A percentile compares a stretch with the other conserved stretches of the same genome.
These are phyloP conservation scores for Drosophila antonietae DNA, from an alignment of 2,888 invertebrate genomes.

Conservation along the genomic window DNA sequence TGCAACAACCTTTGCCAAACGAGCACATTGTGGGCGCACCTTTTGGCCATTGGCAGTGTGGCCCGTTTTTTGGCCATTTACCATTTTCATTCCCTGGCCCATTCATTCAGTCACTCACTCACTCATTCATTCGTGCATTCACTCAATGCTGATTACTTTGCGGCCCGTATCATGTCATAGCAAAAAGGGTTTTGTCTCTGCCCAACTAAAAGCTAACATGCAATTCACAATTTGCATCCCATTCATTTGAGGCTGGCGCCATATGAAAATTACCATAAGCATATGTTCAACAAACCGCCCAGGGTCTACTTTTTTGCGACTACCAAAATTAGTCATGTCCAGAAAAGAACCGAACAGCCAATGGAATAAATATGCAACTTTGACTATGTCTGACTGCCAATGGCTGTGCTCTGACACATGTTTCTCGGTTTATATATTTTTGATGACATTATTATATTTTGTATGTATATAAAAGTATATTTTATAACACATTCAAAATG, in stretches of 20 bases:
- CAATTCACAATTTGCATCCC: slow-evolving; percentile 37
- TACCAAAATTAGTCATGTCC: slow-evolving; percentile 71
- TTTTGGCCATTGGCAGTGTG: slow-evolving; percentile 40
- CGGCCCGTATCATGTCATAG: slow-evolving; percentile 64
- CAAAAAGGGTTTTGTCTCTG: slow-evolving; percentile 67
- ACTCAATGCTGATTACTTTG: slow-evolving; percentile 56
- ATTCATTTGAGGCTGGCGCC: slow-evolving; percentile 57
- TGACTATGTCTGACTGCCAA: neutral
- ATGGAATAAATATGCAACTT: slow-evolving; percentile 1
- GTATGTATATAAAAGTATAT: neutral
- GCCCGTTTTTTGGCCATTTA: slow-evolving; percentile 41
- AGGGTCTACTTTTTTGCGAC: slow-evolving; percentile 23
- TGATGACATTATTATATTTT: neutral
- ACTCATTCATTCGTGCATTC: slow-evolving; percentile 34
- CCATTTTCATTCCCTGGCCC: slow-evolving; percentile 14
- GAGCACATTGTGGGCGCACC: slow-evolving; percentile 59
- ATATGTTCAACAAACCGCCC: slow-evolving; percentile 68
- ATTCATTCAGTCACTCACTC: slow-evolving; percentile 24
- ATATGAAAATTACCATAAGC: slow-evolving; percentile 63
- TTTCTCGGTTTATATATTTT: neutral
- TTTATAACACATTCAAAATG: neutral
- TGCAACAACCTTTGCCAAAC: slow-evolving; percentile 53
- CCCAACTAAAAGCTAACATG: slow-evolving; percentile 24
- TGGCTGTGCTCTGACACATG: neutral
- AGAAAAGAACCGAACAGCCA: slow-evolving; percentile 1